Conservation (phyloP, 2,888 invertebrate genomes). For the Petrophora chlorosata region DNA sequence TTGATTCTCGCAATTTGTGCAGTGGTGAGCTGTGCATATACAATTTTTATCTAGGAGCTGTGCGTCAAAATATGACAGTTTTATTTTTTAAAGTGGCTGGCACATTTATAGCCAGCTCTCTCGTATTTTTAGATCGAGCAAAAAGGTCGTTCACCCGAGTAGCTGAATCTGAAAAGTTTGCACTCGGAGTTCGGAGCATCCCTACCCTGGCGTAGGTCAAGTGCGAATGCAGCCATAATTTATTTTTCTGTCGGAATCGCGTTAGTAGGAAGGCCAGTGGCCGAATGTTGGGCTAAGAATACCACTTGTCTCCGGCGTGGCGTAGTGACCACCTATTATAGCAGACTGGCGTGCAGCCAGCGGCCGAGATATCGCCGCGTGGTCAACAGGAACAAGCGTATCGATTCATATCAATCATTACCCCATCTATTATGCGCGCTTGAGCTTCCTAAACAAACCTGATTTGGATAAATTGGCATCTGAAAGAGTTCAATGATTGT, state of each 20-base stretch:
- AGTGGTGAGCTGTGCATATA: no score
- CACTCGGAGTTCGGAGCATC: conserved; percentile 43
- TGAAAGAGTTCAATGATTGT: conserved; percentile 30
- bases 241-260: conserved; percentile 62
- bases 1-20: not conserved
- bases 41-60: no score
- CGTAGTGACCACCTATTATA: conserved; percentile 93
- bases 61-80: conserved; percentile 1
- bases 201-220: conserved; percentile 73
- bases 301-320: conserved; percentile 83
- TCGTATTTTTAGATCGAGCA: conserved; percentile 32
- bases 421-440: conserved; percentile 31
- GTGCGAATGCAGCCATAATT: conserved; percentile 66
- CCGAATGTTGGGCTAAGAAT: conserved; percentile 86
- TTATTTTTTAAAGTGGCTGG: conserved; percentile 19
- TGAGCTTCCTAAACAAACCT: conserved; percentile 40
- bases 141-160: conserved; percentile 53
- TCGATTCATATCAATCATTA: conserved; percentile 69
- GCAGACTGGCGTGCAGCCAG: conserved; percentile 91
- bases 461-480: conserved; percentile 20
- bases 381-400: conserved; percentile 69
- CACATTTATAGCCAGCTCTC: conserved; percentile 23
- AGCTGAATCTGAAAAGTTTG: conserved; percentile 35
- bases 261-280: conserved; percentile 75
- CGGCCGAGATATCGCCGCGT: conserved; percentile 66